A percentile compares a stretch with the other conserved stretches of the same genome.
phyloP scores from a whole-genome alignment of 1,140 invertebrate species.

The Diploscapter pachys region DNA sequence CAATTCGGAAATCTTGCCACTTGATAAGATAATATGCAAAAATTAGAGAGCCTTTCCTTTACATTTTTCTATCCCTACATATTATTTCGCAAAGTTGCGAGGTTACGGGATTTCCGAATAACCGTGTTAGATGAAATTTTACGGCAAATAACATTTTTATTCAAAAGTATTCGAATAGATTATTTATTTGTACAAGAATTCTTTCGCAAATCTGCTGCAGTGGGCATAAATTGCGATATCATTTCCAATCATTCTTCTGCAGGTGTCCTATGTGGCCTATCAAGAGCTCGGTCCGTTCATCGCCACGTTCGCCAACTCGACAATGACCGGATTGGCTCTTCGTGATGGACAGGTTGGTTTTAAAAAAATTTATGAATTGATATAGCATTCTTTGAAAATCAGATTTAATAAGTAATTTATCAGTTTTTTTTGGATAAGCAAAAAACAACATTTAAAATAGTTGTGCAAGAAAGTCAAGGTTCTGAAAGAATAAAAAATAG shows the following conservation, averaged over 20 bases:
- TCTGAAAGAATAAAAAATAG: no score
- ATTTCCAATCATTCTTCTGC: no score
- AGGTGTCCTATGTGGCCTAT: slow-evolving; percentile 68
- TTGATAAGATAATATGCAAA: no score
- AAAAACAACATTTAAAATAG: background rate
- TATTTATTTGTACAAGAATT: no score
- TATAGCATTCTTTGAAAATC: background rate
- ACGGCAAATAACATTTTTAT: background rate
- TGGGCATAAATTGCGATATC: no score
- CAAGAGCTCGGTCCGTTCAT: slow-evolving; percentile 79
- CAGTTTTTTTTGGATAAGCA: background rate
- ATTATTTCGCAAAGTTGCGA: no score
- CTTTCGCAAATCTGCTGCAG: no score
- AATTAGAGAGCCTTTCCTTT: no score
- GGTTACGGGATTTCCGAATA: background rate
- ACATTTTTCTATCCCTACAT: no score
- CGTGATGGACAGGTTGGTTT: slow-evolving; percentile 18
- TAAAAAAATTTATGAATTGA: background rate
- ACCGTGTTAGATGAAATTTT: background rate
- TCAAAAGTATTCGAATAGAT: no score
- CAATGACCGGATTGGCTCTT: slow-evolving; percentile 23
- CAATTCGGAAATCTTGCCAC: no score
- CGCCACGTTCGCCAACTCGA: slow-evolving; percentile 70
- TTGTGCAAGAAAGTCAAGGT: no score
- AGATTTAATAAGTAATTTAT: background rate